Base-by-base conservation (phyloP, 2,888 invertebrate genomes). In the Teleogryllus oceanicus region DNA sequence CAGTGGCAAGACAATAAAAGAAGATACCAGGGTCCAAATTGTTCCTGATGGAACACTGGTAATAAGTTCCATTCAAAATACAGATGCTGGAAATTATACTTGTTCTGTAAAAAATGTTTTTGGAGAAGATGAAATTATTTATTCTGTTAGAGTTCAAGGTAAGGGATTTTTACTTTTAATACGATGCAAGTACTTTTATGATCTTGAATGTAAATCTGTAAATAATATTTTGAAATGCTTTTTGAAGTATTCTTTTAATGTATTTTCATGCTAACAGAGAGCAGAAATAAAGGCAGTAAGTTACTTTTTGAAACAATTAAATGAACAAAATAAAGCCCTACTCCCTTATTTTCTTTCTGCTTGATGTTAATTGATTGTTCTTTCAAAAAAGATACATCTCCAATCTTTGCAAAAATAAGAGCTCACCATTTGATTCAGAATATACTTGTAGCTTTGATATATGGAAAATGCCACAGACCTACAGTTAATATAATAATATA, bases 51-150 rank as follows among this genome's bases (percentile, higher is more conserved):
- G 87, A 18, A 85, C 86, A 11, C 83, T 87, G 74, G 80, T 84
- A 75, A 85, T 87, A 18, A 82, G 82, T n/a, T 83, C 85, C 50
- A 88, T 94, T 8, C 94, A 94, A 85, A 92, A 92, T 83, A 91
- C 91, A 20, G 96, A 97, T 87, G 94, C 94, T 83, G 96, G 95
- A 18, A 96, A 96, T 88, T 97, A 96, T 87, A 95, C 95, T 0
- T 97, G 97, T 85, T 89, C 90, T 51, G 96, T 95, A 0, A 94
- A 95, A 85, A 87, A 87, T 81, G 79, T 81, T 21, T 83, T 85
- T 77, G 86, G 86, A 1, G 84, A 84, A 37, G 87, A 86, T 79
- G 84, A 85, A 81, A 85, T 87, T 49, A 83, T 84, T 2, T 85
- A 85, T 78, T 82, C 84, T 8, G 83, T 87, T 11, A 84, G 75